phyloP scores from a whole-genome alignment of 2,113 vertebrate genomes.

The Plecotus auritus region DNA sequence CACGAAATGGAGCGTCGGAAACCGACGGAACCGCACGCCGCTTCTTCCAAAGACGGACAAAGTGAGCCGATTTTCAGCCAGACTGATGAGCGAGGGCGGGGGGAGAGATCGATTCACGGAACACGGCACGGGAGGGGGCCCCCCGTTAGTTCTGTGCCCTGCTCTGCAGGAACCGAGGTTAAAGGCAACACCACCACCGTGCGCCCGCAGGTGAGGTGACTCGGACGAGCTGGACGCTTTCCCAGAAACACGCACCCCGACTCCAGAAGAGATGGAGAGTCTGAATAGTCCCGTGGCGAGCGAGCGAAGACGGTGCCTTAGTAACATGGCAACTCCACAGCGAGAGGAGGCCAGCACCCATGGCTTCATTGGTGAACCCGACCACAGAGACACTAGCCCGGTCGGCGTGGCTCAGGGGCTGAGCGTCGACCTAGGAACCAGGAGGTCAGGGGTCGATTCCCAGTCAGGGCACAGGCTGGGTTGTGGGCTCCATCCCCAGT shows the following conservation, averaged over 20 bases:
- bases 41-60: background rate
- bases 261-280: background rate
- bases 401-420: no score
- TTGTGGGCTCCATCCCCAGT: no score
- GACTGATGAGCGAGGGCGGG: fast-evolving
- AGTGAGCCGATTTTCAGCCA: background rate
- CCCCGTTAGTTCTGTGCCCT: fast-evolving
- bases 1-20: fast-evolving
- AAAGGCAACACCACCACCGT: fast-evolving
- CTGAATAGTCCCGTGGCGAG: fast-evolving
- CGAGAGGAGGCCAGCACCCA: no score
- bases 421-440: no score
- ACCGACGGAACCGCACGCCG: no score
- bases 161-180: fast-evolving
- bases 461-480: no score
- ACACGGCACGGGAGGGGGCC: fast-evolving
- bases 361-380: fast-evolving
- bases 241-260: background rate
- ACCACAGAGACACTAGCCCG: no score
- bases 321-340: fast-evolving
- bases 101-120: fast-evolving
- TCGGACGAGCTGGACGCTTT: fast-evolving
- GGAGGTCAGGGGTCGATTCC: no score
- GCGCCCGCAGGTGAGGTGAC: fast-evolving
- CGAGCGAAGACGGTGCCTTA: fast-evolving